Evolutionary conservation across 2,888 invertebrate genomes (phyloP), one percentile per base, ranked within the genome.

Genomic region (Hofmannophila pseudospretella): DNA sequence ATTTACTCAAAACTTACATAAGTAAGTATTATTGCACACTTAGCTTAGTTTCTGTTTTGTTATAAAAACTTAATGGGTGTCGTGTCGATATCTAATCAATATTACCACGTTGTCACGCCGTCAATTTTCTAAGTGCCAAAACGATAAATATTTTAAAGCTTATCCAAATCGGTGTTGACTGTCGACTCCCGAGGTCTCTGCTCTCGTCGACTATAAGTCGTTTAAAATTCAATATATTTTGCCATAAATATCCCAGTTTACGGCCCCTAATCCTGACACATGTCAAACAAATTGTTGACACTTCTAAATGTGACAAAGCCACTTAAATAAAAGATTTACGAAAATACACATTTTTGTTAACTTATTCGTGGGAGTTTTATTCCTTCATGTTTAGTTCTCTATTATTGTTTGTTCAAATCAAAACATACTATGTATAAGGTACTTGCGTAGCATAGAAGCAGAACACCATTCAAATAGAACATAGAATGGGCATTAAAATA

Each of bases 281-380:
- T 72, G 72, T 70, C 72, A 70, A 69, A 69, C 68, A 68, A 67
- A 63, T 70, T 67, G 63, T 65, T 67, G 61, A 66, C 69, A 69
- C 61, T 53, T 59, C 47, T 34, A 56, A 58, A 58, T 49, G 55
- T 54, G 62, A 53, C 54, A 49, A 51, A 56, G 47, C 54, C 60
- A 56, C 58, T 62, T 59, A 61, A 62, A 61, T 52, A 57, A 51
- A 49, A 50, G 47, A 47, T 51, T 57, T 47, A 48, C 45, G 34
- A 45, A 49, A 44, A 45, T 42, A 23, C 13, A 10, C 19, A 30
- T 30, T 23, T 30, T 23, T 28, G 23, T 23, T 14, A 31, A 36
- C 13, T 19, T 13, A n/a, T 32, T 31, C 29, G 22, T 35, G 35
- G 9, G 35, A 35, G 14, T n/a, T 33, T 33, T 7, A 11, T 7